These are phyloP conservation scores for Cephus pygmeus DNA, from an alignment of 2,888 invertebrate genomes.

Conservation along the genomic window DNA sequence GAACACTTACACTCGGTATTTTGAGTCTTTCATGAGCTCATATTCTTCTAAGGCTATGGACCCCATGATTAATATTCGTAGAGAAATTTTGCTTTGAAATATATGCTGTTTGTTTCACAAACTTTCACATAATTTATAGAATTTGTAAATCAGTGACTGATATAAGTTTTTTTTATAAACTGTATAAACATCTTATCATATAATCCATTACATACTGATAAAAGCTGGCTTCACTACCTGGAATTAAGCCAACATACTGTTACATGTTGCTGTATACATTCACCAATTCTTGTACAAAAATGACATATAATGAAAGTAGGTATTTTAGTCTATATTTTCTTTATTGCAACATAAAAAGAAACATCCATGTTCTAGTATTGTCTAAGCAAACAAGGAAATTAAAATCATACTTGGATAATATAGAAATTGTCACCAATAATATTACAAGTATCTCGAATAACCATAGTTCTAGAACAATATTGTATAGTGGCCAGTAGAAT, in stretches of 20 bases:
- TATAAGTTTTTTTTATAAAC: not conserved
- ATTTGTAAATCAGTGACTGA: not conserved
- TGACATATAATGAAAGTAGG: not conserved
- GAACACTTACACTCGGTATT: constrained; percentile 77
- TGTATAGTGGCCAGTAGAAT: not conserved
- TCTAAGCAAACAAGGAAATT: not conserved
- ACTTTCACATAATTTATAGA: not conserved
- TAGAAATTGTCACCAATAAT: not conserved
- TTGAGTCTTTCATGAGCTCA: constrained; percentile 83
- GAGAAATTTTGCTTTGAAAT: not conserved
- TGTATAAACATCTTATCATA: constrained; percentile 6
- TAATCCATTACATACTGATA: constrained; percentile 18
- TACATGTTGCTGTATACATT: not conserved
- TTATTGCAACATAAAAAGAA: not conserved
- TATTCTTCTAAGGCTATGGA: constrained; percentile 79
- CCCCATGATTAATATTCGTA: constrained; percentile 58
- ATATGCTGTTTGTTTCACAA: not conserved
- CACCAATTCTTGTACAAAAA: not conserved
- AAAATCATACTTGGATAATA: too few relatives aligned
- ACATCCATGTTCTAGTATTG: not conserved
- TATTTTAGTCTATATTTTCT: not conserved
- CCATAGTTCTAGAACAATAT: not conserved
- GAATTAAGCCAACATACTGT: not conserved
- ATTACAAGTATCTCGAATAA: not conserved
- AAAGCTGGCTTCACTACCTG: constrained; percentile 4